Base-by-base conservation (phyloP, 1,140 invertebrate genomes). In the Ladona fulva region DNA sequence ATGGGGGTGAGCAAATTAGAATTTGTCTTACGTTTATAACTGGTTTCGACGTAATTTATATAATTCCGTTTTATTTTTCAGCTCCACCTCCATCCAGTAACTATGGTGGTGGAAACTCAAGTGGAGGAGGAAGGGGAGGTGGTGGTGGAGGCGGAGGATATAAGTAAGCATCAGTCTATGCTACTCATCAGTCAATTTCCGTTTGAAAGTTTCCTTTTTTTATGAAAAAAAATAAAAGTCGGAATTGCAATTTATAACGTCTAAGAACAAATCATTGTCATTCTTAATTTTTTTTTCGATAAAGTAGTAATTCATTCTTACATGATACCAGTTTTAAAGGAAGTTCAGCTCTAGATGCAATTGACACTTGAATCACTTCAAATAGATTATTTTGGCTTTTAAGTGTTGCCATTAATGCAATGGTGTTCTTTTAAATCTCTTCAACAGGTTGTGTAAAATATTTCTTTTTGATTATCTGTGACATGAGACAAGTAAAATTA, bases 61-160 rank as follows among this genome's bases (percentile, higher is more conserved):
- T 37, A 37, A 1, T 37, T 37, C 29, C n/a, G 12, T 52, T 29
- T 42, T 7, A 44, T n/a, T 29, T 59, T 44, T 25, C 59, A 73
- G 42, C 19, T 24, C 42, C 42, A 29, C 42, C 42, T 24, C n/a
- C n/a, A 74, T 52, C 42, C 19, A 29, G 59, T 76, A 75, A 77
- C 66, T 66, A 37, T n/a, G 77, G 78, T 52, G 79, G 78, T 66
- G 52, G 52, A 66, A 66, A 66, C 52, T 66, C 52, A 22, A n/a
- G 75, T 59, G 79, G 80, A 52, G 76, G 78, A 24, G 78, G 59
- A 25, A 77, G 79, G 11, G 78, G 81, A 24, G 78, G 77, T 37
- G 77, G 81, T n/a, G 77, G 81, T 24, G 81, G 80, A 19, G 52
- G 80, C 16, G 79, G 80, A 66, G 78, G 78, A 25, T 79, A 80